Base-by-base conservation (phyloP, 2,888 invertebrate species). In the Poecilobothrus nobilitatus region DNA sequence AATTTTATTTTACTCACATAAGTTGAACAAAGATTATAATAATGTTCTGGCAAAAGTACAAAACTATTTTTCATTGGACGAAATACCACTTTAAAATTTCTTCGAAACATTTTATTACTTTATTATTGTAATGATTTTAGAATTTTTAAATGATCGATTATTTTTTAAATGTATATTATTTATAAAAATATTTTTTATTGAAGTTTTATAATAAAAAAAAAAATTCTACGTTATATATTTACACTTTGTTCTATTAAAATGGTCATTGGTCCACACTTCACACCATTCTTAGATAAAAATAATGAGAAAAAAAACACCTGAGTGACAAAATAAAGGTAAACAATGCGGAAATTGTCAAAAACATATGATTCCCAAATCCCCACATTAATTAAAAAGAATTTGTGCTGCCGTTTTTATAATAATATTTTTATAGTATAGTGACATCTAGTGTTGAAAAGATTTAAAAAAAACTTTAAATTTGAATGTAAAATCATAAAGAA, bases 41-140 rank as follows among this genome's bases (percentile, higher is more conserved):
- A 82, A 68, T 78, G 78, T 41, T 81, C 80, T 33, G 82, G 80
- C 69, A 82, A 71, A 15, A 80, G 70, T 27, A 82, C 72, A 68
- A 80, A 81, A 73, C 80, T 82, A 71, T 75, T 82, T 70, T 78
- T 76, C 44, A 77, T 76, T 21, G 82, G 82, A 68, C 81, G 79
- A 73, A 76, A 81, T 65, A 79, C 79, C 63, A 82, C 78, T 74
- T 79, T 81, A 69, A 82, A 82, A 63, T 81, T 82, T 53, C 82
- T 78, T 70, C 80, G 80, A 72, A 81, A 82, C 81, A 82, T 80
- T 18, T n/a, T 65, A 34, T 15, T 22, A n/a, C 2, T 62, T 20
- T 10, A 37, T 37, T 37, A 10, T 10, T 10, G 7, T 37, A 37
- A 34, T 34, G 5, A 34, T 34, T 34, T 37, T 5, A 37, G 2